Evolutionary conservation across 2,888 invertebrate species (phyloP).

Genomic region (Eretmocerus hayati): DNA sequence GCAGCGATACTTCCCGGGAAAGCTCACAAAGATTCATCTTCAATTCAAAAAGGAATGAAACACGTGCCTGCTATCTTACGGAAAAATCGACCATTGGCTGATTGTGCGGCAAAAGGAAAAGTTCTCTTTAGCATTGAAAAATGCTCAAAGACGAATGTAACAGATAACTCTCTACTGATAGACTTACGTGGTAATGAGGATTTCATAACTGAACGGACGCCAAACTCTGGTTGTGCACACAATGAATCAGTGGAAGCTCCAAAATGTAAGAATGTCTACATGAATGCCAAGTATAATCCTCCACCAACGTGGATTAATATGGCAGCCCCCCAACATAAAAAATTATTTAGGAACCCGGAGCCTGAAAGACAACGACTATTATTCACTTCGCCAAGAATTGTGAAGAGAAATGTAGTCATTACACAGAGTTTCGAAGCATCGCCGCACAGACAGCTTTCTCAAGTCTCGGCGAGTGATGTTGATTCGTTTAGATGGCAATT

Average conservation of each 20-base stretch:
- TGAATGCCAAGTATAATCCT: slow-evolving; percentile 20
- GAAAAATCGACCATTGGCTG: slow-evolving; percentile 12
- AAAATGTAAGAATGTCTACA: slow-evolving; percentile 17
- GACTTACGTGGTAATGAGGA: slow-evolving; percentile 3
- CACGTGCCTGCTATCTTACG: slow-evolving; percentile 19
- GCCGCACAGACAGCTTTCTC: slow-evolving; percentile 5
- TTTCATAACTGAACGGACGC: slow-evolving; percentile 10
- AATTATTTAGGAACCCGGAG: no score
- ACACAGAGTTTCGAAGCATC: slow-evolving; percentile 8
- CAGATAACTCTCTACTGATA: neutral
- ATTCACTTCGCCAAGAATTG: no score
- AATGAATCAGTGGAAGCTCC: slow-evolving; percentile 16
- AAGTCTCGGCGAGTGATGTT: neutral
- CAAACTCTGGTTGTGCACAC: slow-evolving; percentile 3
- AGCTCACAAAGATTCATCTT: slow-evolving; percentile 1
- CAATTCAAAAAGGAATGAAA: slow-evolving; percentile 10
- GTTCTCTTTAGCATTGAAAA: slow-evolving; percentile 5
- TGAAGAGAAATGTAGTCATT: no score
- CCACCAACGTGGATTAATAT: slow-evolving; percentile 18
- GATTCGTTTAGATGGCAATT: neutral
- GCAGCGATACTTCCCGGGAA: no score
- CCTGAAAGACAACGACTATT: no score
- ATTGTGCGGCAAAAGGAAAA: slow-evolving; percentile 11
- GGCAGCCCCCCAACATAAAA: neutral
- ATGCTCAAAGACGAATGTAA: slow-evolving; percentile 1